Evolutionary conservation across 2,797 vertebrate genomes (phyloP), one percentile per base, ranked within the genome.

Genomic region (Falco novaeseelandiae): DNA sequence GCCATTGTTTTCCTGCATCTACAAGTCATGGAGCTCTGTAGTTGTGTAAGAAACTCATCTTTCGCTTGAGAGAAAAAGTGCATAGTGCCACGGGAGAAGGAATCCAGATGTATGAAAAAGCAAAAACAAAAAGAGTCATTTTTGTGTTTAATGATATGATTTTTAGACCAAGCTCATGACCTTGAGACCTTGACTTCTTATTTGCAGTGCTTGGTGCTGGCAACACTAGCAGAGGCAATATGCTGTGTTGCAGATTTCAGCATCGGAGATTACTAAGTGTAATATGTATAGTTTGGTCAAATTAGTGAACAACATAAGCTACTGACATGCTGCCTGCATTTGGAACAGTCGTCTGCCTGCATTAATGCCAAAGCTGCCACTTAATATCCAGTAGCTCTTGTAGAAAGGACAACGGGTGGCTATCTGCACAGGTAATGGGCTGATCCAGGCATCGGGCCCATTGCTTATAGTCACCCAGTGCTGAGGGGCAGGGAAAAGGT

Each of bases 401-500:
- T 4, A 9, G 73, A 57, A 65, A n/a, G 34, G 58, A 8, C 0
- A 0, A 14, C 1, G n/a, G 20, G 58, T 69, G 62, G 58, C 65
- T 88, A 19, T 49, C 42, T 25, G 58, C 29, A 23, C 16, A 36
- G 48, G 46, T 54, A 57, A 49, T 0, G 4, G 69, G 82, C 71
- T 80, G 65, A 40, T 29, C 72, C 59, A 49, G 44, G 78, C 54
- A 30, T 14, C 2, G 30, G 29, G 62, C 70, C 72, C 5, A 3
- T 14, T 21, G 44, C 76, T 93, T 3, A 1, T 12, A 62, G 59
- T 38, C 22, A 13, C n/a, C 4, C 0, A 0, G 21, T 9, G 36
- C 49, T 8, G 78, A 69, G n/a, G 22, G 49, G 44, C 40, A 70
- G 9, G 23, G 15, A 79, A 76, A 61, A 62, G 19, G 19, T 49